Percentiles rank a stretch among this genome's conserved stretches.
Evolutionary conservation across 2,888 invertebrate species (phyloP).

Genomic region (Plagodis dolabraria): DNA sequence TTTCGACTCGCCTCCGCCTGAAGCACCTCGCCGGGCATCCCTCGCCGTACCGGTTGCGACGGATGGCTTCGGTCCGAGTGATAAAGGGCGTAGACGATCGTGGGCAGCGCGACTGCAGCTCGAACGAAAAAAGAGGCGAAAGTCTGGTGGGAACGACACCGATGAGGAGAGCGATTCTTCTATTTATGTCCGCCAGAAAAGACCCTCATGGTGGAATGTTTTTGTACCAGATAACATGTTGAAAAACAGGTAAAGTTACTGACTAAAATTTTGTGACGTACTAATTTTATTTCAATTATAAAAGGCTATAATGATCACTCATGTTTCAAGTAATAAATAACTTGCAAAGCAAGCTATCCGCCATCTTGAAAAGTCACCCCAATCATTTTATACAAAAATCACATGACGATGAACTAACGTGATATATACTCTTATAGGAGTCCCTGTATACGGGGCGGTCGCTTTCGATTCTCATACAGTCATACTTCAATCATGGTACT

Average conservation of each 20-base stretch:
- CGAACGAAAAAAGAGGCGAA: slow-evolving; percentile 83
- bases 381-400: no score
- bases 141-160: slow-evolving; percentile 78
- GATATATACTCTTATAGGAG: no score
- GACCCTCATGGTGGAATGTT: slow-evolving; percentile 95
- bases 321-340: no score
- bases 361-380: no score
- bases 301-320: no score
- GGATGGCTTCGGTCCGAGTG: slow-evolving; percentile 65
- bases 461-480: slow-evolving; percentile 21
- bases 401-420: no score
- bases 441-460: no score
- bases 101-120: slow-evolving; percentile 85
- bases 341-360: no score
- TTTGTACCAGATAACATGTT: slow-evolving; percentile 91
- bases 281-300: no score
- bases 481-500: slow-evolving; percentile 54
- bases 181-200: slow-evolving; percentile 86
- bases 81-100: slow-evolving; percentile 86
- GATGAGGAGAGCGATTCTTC: slow-evolving; percentile 74
- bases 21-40: slow-evolving; percentile 75
- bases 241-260: slow-evolving; percentile 85
- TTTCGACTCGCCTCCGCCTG: slow-evolving; percentile 72
- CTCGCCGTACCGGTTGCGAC: slow-evolving; percentile 69
- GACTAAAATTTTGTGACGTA: no score